Conservation (phyloP, 2,113 vertebrate species). For the Stictonetta naevosa region DNA sequence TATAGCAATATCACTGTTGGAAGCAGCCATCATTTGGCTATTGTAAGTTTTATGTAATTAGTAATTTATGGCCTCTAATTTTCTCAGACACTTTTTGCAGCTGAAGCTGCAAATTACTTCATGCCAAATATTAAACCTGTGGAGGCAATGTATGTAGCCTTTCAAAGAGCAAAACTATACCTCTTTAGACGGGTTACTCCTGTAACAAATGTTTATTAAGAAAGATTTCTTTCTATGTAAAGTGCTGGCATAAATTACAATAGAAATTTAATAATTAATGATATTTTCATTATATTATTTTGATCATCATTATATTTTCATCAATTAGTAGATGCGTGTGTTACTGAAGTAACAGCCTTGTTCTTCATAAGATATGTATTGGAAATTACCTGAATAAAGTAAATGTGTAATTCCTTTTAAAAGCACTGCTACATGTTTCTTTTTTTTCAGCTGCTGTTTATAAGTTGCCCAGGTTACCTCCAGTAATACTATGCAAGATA, state of each 20-base stretch:
- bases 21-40: conserved; percentile 27
- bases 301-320: conserved; percentile 52
- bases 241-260: conserved; percentile 54
- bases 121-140: conserved; percentile 42
- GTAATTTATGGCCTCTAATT: conserved; percentile 67
- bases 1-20: conserved; percentile 29
- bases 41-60: conserved; percentile 57
- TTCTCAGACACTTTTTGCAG: conserved; percentile 45
- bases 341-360: conserved; percentile 32
- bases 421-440: not conserved
- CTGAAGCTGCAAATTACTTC: conserved; percentile 51
- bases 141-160: conserved; percentile 1
- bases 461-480: not conserved
- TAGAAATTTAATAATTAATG: conserved; percentile 23
- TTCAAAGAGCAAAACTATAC: conserved; percentile 45
- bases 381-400: conserved; percentile 21
- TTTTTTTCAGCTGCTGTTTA: conserved; percentile 26
- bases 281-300: conserved; percentile 14
- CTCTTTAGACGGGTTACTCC: conserved; percentile 22
- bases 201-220: conserved; percentile 28
- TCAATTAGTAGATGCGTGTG: conserved; percentile 21
- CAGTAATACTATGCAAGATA: not conserved
- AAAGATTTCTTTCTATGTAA: conserved; percentile 39
- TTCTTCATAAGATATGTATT: conserved; percentile 16
- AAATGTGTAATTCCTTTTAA: conserved; percentile 51